Evolutionary conservation across 2,113 vertebrate species (phyloP).

Genomic region (Xyrauchen texanus): DNA sequence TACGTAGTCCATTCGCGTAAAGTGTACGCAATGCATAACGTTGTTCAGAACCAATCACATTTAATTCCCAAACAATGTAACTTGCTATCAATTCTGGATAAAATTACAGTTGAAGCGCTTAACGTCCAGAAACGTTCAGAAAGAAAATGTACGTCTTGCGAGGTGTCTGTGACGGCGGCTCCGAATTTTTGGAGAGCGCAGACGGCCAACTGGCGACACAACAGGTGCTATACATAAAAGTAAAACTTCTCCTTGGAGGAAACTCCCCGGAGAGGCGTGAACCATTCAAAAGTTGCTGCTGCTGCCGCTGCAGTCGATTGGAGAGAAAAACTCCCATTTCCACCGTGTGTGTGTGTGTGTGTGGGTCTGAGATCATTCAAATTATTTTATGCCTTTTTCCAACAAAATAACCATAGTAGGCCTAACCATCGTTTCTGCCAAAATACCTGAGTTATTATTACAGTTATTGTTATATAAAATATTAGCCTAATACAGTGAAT

Average conservation of each 20-base stretch:
- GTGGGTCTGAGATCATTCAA: not conserved
- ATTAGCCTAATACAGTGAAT: too few relatives aligned
- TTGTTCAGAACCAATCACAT: too few relatives aligned
- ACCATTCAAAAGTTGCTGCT: constrained; percentile 63
- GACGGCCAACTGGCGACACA: constrained; percentile 73
- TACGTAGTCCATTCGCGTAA: constrained; percentile 6
- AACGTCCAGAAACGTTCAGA: constrained; percentile 15
- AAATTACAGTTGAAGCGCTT: too few relatives aligned
- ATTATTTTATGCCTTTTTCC: not conserved
- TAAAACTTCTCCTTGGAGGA: constrained; percentile 65
- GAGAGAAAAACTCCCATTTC: not conserved
- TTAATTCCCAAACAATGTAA: not conserved
- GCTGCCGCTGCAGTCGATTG: not conserved
- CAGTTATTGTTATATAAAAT: not conserved
- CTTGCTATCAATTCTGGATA: not conserved
- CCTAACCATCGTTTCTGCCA: not conserved
- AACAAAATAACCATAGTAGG: not conserved
- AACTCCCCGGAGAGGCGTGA: constrained; percentile 72
- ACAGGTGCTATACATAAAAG: constrained; percentile 84
- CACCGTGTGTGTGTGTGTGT: not conserved
- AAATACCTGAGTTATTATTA: not conserved
- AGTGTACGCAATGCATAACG: too few relatives aligned
- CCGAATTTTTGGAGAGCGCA: constrained; percentile 58
- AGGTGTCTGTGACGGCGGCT: constrained; percentile 45
- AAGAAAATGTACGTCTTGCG: constrained; percentile 46